A percentile compares a stretch with the other conserved stretches of the same genome.
Conservation (phyloP, 2,888 invertebrate genomes). For the Prenolepis imparis region DNA sequence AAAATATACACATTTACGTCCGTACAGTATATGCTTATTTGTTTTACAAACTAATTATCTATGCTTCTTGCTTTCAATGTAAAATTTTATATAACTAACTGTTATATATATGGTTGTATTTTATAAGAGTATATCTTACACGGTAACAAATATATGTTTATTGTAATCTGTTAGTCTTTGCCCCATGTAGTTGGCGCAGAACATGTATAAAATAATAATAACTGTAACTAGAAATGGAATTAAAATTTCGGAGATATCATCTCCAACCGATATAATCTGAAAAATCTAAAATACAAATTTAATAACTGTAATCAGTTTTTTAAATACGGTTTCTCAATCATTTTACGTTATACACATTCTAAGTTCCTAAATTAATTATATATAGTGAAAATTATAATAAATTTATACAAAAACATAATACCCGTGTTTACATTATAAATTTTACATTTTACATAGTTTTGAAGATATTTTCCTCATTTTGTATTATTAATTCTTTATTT, state of each 20-base stretch:
- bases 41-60: too few relatives aligned
- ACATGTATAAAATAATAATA: neutral
- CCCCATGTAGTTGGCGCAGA: neutral
- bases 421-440: too few relatives aligned
- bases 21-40: too few relatives aligned
- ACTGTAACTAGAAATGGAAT: neutral
- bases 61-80: neutral
- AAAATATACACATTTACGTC: neutral
- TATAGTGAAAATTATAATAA: neutral
- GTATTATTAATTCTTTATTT: neutral
- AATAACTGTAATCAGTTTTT: neutral
- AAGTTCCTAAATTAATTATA: neutral
- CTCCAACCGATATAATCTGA: neutral
- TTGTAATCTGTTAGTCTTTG: slow-evolving; percentile 2
- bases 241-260: neutral
- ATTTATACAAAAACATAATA: neutral
- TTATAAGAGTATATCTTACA: neutral
- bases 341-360: neutral
- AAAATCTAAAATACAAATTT: neutral
- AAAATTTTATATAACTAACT: too few relatives aligned
- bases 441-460: neutral
- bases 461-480: neutral
- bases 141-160: neutral
- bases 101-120: neutral
- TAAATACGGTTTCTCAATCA: neutral